A percentile compares a stretch with the other conserved stretches of the same genome.
Conservation (phyloP, 2,888 invertebrate genomes). For the Drosophila testacea region DNA sequence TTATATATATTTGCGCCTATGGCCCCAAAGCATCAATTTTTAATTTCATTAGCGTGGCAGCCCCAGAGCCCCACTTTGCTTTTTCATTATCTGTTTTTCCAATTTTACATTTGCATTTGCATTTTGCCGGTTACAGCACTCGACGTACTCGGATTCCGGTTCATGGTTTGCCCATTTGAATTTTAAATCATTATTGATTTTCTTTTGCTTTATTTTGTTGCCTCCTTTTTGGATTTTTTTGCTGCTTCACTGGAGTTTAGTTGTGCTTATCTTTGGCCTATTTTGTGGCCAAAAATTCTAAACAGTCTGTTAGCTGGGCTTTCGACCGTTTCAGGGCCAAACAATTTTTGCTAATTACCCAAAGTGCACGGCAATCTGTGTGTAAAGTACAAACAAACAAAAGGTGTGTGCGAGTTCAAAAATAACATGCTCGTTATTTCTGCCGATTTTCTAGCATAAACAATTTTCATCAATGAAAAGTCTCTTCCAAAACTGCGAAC, state of each 20-base stretch:
- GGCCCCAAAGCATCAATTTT: slow-evolving; percentile 80
- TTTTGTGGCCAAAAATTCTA: slow-evolving; percentile 42
- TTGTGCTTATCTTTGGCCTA: slow-evolving; percentile 42
- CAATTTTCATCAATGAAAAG: slow-evolving; percentile 33
- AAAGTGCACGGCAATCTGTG: slow-evolving; percentile 61
- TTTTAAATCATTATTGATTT: slow-evolving; percentile 78
- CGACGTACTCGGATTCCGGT: slow-evolving; percentile 70
- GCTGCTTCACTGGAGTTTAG: slow-evolving; percentile 6
- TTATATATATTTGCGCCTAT: slow-evolving; percentile 44
- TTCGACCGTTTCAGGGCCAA: slow-evolving; percentile 62
- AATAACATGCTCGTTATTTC: slow-evolving; percentile 24
- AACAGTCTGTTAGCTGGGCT: slow-evolving; percentile 24
- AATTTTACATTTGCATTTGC: slow-evolving; percentile 59
- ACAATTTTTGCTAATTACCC: slow-evolving; percentile 63
- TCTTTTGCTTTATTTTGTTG: slow-evolving; percentile 18
- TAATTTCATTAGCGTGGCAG: slow-evolving; percentile 76
- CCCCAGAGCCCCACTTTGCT: slow-evolving; percentile 55
- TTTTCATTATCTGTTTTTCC: slow-evolving; percentile 81
- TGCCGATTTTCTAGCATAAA: slow-evolving; percentile 23
- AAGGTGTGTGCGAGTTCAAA: slow-evolving; percentile 15
- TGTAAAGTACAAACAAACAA: slow-evolving; percentile 38
- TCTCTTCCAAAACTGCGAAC: background rate
- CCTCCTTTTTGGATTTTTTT: slow-evolving; percentile 4
- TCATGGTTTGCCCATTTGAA: slow-evolving; percentile 76
- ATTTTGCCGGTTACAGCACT: slow-evolving; percentile 68